Evolutionary conservation across 2,113 vertebrate genomes (phyloP).

Genomic region (Artemisiospiza belli): DNA sequence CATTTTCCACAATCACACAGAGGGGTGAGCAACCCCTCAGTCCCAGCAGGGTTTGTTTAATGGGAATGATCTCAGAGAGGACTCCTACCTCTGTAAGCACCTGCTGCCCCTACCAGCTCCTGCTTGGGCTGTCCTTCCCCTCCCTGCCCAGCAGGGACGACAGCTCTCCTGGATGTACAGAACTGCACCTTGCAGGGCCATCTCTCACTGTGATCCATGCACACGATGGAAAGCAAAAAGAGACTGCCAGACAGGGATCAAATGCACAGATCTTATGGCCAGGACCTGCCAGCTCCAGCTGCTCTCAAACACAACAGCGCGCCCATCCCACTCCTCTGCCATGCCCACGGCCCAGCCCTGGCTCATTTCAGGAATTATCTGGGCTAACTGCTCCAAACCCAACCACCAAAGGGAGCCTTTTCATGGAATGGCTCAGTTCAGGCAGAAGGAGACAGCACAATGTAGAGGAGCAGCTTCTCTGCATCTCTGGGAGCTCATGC

Average conservation of each 20-base stretch:
- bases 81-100: not conserved
- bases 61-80: not conserved
- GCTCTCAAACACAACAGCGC: not conserved
- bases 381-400: not conserved
- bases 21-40: not conserved
- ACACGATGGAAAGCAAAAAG: not conserved
- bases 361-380: not conserved
- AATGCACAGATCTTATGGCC: not conserved
- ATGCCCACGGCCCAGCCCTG: not conserved
- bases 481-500: not conserved
- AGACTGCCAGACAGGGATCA: not conserved
- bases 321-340: not conserved
- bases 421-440: not conserved
- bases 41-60: not conserved
- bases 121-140: not conserved
- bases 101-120: not conserved
- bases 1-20: not conserved
- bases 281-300: not conserved
- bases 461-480: not conserved
- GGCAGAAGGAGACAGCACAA: not conserved
- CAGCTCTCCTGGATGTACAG: not conserved
- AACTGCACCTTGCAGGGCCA: not conserved
- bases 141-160: not conserved
- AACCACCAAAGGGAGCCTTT: not conserved
- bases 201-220: not conserved